Conservation (phyloP, 2,113 vertebrate genomes). For the Chloebia gouldiae region DNA sequence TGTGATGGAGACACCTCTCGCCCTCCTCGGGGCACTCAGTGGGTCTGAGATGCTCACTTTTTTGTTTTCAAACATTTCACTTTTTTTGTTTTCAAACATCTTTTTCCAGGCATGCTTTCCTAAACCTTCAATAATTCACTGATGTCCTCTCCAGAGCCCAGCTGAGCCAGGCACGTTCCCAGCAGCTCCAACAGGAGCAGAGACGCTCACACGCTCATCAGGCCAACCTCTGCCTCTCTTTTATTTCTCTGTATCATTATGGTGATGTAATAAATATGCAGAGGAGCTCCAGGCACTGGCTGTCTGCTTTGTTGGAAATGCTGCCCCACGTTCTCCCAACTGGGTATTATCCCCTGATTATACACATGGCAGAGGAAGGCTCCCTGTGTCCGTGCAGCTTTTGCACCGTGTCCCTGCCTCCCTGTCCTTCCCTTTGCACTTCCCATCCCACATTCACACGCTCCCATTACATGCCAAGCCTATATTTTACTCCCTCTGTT, state of each 20-base stretch:
- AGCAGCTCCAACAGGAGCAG: neutral
- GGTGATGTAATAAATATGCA: constrained; percentile 43
- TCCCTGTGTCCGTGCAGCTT: neutral
- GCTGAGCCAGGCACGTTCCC: neutral
- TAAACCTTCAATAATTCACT: neutral
- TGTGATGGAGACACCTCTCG: neutral
- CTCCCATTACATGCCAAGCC: constrained; percentile 35
- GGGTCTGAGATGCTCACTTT: neutral
- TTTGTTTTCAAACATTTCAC: neutral
- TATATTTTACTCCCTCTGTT: constrained; percentile 49
- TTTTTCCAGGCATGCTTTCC: neutral
- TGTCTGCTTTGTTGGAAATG: neutral
- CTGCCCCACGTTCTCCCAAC: neutral
- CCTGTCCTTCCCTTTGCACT: neutral
- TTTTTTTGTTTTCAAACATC: neutral
- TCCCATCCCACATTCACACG: constrained; percentile 59
- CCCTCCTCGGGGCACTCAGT: neutral
- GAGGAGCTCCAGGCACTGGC: neutral
- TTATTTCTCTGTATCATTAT: constrained; percentile 43
- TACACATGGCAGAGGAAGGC: constrained; percentile 15
- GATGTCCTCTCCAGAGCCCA: neutral
- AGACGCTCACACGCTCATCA: neutral
- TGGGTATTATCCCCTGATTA: constrained; percentile 37
- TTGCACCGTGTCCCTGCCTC: neutral
- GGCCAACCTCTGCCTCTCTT: neutral